Percentiles rank a stretch among this genome's conserved stretches.
Evolutionary conservation across 2,797 vertebrate species (phyloP).

Genomic region (Apodemus agrarius): DNA sequence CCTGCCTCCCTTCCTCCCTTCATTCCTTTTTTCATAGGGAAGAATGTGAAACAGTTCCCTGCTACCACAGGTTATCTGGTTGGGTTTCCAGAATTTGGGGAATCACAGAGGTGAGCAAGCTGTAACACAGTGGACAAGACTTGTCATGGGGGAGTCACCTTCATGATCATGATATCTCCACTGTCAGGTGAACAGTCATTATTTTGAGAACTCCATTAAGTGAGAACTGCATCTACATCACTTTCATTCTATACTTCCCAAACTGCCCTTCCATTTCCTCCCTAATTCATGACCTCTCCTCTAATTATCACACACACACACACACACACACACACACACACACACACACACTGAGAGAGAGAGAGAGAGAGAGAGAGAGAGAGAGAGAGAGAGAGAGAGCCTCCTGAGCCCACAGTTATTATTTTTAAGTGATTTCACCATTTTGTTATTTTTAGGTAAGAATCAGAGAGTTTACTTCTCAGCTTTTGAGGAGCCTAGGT

Average conservation of each 20-base stretch:
- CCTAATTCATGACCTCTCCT: too few relatives aligned
- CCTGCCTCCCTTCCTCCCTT: neutral
- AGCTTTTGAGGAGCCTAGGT: neutral
- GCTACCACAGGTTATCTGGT: neutral
- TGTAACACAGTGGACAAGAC: neutral
- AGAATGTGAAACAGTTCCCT: neutral
- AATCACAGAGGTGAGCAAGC: neutral
- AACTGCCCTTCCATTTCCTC: neutral
- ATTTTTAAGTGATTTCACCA: conserved; percentile 9
- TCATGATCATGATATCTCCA: neutral
- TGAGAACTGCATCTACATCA: neutral
- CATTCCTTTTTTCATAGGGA: neutral
- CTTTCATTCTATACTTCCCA: neutral
- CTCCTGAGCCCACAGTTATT: neutral
- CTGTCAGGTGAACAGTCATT: neutral
- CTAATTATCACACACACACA: too few relatives aligned
- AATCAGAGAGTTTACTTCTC: neutral
- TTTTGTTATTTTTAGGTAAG: conserved; percentile 43
- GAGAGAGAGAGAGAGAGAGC: too few relatives aligned
- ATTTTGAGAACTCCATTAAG: neutral
- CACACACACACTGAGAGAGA: neutral
- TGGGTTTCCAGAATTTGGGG: neutral
- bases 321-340: neutral
- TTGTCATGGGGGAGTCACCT: neutral
- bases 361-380: too few relatives aligned